Evolutionary conservation across 2,797 vertebrate genomes (phyloP).

Genomic region (Aplochiton taeniatus): DNA sequence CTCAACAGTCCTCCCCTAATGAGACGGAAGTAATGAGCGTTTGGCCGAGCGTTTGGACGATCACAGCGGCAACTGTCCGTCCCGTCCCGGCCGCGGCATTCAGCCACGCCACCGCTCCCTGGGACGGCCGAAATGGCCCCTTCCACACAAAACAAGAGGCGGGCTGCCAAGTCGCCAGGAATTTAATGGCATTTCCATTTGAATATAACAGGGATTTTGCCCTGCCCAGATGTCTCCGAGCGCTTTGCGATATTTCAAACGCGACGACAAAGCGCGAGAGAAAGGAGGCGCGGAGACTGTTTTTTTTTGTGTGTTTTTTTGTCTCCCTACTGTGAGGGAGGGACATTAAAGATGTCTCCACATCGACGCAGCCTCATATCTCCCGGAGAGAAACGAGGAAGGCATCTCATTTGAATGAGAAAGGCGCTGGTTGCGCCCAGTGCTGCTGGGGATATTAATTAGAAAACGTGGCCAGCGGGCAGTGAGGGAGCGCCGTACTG

Average conservation of each 20-base stretch:
- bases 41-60: conserved; percentile 64
- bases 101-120: conserved; percentile 46
- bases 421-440: conserved; percentile 47
- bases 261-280: conserved; percentile 32
- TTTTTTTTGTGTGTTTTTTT: conserved; percentile 38
- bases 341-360: conserved; percentile 42
- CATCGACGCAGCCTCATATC: conserved; percentile 40
- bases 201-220: conserved; percentile 71
- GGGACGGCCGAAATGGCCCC: too few species aligned
- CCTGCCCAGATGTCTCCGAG: conserved; percentile 60
- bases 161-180: too few species aligned
- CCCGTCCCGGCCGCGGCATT: conserved; percentile 44
- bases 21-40: conserved; percentile 78
- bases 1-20: conserved; percentile 74
- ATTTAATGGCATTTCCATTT: conserved; percentile 73
- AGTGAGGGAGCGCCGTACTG: conserved; percentile 39
- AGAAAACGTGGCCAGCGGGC: conserved; percentile 54
- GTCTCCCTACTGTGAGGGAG: conserved; percentile 32
- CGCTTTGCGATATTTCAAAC: conserved; percentile 57
- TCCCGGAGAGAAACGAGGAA: conserved; percentile 35
- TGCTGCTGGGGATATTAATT: conserved; percentile 68
- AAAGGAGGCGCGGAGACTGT: conserved; percentile 27
- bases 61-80: conserved; percentile 73
- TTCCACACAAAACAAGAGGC: conserved; percentile 66
- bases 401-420: conserved; percentile 60